Base-by-base conservation (phyloP, 2,888 invertebrate species). In the Drosophila kanekoi region DNA sequence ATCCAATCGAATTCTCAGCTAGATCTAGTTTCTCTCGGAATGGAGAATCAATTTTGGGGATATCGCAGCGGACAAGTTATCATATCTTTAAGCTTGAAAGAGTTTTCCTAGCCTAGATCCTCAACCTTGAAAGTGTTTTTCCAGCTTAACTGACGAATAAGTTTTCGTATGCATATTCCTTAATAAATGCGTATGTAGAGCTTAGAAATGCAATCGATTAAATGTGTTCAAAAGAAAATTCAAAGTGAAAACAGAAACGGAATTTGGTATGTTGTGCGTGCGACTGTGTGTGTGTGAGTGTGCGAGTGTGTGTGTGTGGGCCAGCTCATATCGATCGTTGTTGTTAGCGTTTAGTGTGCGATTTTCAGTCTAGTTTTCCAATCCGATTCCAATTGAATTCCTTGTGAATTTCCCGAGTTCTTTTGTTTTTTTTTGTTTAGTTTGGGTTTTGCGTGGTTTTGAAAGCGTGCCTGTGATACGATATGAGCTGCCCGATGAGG, bases 381-480 rank as follows among this genome's bases (percentile, higher is more conserved):
- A 38, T 49, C 54, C n/a, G 16, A 38, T 59, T 52, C 28, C 16
- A 49, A 44, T 53, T 40, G 38, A 49, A 44, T 70, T 72, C 60
- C 20, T 32, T 0, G 10, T 47, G 14, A 20, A 49, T 28, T 43
- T 20, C 9, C 18, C 14, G 9, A 43, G 23, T 32, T 43, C 13
- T 16, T 4, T 23, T 8, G 2, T 8, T 28, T 28, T 28, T 16
- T 44, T 48, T 35, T 51, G 44, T 54, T 66, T 18, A 18, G 18
- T 37, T 38, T n/a, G 33, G 33, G 33, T 56, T 43, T 54, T 65
- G 58, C 54, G 76, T 59, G 75, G 75, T 79, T 53, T 84, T 70
- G 57, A 90, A 91, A 92, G 92, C 92, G 91, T 91, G 92, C 91
- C 92, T 92, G 92, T 92, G 92, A 92, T 92, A 91, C 92, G 91